Base-by-base conservation (phyloP, 2,797 vertebrate genomes). In the Sebastes jordani region DNA sequence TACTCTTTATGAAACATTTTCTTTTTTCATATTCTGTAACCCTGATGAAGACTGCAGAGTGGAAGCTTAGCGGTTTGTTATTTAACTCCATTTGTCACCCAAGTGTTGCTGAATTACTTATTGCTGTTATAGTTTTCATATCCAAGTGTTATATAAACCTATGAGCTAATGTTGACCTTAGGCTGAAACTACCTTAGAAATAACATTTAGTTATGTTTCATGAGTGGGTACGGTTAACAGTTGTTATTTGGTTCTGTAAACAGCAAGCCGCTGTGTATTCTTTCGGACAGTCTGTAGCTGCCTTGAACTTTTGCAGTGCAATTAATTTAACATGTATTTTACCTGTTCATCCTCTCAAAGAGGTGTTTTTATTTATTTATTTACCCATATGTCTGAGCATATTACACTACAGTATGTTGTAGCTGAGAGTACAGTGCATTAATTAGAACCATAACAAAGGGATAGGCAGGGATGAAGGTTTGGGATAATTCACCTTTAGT, bases 91-190 rank as follows among this genome's bases (percentile, higher is more conserved):
- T 76, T 89, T 89, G 71, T 75, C 76, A 84, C 58, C 54, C 30
- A 38, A 60, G 56, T 78, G 64, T 82, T 80, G 73, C 70, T 74
- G 66, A 80, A 86, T 82, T 86, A 74, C 71, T 78, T 60, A 32
- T 77, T 82, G 55, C 29, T 84, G 59, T 76, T 65, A 42, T 56
- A 8, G 30, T 68, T 52, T 49, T 73, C 29, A 59, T 76, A 74
- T 85, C 66, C 49, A 60, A 87, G 71, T 77, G 36, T 81, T 81
- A 80, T 67, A 81, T 81, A 60, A 87, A 84, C 65, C 30, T 69
- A 88, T 86, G 52, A 71, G 78, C 66, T 80, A 76, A 71, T 80
- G 73, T 52, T 85, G 78, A 92, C 85, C 84, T 72, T 61, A 68
- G 72, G 87, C 73, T 84, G 74, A 76, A 87, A 74, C 64, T 62